Evolutionary conservation across 2,797 vertebrate genomes (phyloP).

Genomic region (Artibeus jamaicensis): DNA sequence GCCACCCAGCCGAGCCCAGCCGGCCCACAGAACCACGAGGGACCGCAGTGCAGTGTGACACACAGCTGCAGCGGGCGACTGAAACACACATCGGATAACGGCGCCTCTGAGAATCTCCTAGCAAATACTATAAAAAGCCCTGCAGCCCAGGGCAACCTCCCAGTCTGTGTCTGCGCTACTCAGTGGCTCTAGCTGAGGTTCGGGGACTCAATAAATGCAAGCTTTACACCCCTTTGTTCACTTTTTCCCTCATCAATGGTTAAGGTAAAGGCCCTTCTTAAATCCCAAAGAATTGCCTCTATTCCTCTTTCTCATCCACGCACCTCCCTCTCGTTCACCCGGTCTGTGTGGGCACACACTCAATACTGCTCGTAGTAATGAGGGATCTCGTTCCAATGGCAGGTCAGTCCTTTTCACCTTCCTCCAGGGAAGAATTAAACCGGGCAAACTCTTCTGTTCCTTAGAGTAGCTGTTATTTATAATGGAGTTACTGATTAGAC

Average conservation of each 20-base stretch:
- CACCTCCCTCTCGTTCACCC: not conserved
- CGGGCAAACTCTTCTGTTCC: not conserved
- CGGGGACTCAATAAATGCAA: not conserved
- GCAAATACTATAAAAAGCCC: not conserved
- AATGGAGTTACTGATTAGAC: not conserved
- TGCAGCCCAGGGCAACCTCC: not conserved
- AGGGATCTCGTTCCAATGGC: not conserved
- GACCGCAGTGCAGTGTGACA: fast-evolving
- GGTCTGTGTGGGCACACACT: not conserved
- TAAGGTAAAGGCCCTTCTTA: not conserved
- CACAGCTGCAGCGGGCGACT: not conserved
- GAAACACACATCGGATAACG: fast-evolving
- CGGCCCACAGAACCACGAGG: not conserved
- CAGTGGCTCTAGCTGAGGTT: not conserved
- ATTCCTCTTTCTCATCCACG: not conserved
- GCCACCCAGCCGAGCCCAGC: not conserved
- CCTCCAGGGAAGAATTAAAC: not conserved
- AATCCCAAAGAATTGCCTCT: not conserved
- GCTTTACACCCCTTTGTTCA: not conserved
- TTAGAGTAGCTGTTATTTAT: not conserved
- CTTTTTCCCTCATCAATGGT: not conserved
- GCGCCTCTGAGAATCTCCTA: not conserved
- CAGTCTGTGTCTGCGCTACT: not conserved
- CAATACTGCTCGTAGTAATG: not conserved
- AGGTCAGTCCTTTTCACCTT: not conserved